Evolutionary conservation across 2,797 vertebrate genomes (phyloP), one percentile per base, ranked within the genome.

Genomic region (Myripristis murdjan): DNA sequence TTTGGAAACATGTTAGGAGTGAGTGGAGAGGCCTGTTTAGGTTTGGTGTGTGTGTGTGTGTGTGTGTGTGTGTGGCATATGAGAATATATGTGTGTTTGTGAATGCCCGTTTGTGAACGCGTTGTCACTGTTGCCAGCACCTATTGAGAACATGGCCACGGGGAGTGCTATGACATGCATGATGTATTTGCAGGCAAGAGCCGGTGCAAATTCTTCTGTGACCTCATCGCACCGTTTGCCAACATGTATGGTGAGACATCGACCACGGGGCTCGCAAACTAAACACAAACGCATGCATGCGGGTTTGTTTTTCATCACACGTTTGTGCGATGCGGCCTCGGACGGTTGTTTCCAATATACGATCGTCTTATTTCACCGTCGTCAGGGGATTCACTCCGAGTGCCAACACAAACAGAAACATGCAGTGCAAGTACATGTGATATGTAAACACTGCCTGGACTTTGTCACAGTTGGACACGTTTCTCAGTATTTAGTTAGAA

Each of bases 171-270:
- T 58, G 73, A 73, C 67, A 73, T 20, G 70, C 37, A 20, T 77
- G 71, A 71, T 81, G 55, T 77, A 64, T 86, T 55, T 65, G 53
- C 33, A 55, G 60, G 18, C 37, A 39, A 4, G 56, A 68, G 76
- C 35, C 74, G 72, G 61, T 39, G 43, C 28, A 39, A 41, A 57
- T 24, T 62, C 16, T 1, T 11, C 10, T 31, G 22, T 83, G 66
- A 85, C 75, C 60, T 88, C 87, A 89, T 79, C 57, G 14, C 0
- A 0, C n/a, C 4, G 4, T 77, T 70, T 60, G 76, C 86, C 82
- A 88, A 75, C 79, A 71, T 70, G 46, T 66, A 73, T 52, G 37
- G 18, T 15, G 22, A 78, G 37, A 62, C 48, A 11, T 47, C 20
- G 39, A 66, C 60, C 39, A 66, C 62, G 57, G 24, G 57, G 11